Evolutionary conservation across 2,888 invertebrate species (phyloP).

Genomic region (Lepetodrilus schrolli): DNA sequence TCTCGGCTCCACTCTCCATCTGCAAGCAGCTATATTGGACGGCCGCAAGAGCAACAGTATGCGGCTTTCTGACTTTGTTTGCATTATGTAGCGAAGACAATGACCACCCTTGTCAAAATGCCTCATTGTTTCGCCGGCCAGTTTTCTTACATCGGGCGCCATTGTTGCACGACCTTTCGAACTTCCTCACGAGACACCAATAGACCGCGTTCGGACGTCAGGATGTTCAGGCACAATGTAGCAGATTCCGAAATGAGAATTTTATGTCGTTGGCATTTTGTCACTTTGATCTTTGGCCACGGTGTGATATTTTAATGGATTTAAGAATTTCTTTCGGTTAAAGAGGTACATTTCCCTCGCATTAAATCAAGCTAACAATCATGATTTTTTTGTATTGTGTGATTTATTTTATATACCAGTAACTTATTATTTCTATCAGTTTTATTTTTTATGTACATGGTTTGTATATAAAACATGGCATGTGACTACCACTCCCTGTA

Average conservation of each 20-base stretch:
- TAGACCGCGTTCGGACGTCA: neutral
- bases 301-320: neutral
- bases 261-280: slow-evolving; percentile 6
- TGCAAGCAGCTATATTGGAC: neutral
- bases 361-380: slow-evolving; percentile 14
- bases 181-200: slow-evolving; percentile 1
- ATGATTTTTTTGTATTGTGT: neutral
- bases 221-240: neutral
- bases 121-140: slow-evolving; percentile 7
- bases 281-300: slow-evolving; percentile 8
- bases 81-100: slow-evolving; percentile 16
- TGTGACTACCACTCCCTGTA: neutral
- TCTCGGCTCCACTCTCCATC: neutral
- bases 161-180: slow-evolving; percentile 20
- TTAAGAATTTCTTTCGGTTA: neutral
- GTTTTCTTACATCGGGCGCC: slow-evolving; percentile 3
- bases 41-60: neutral
- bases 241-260: slow-evolving; percentile 4
- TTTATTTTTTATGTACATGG: neutral
- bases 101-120: neutral
- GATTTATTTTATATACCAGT: neutral
- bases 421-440: neutral
- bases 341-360: neutral
- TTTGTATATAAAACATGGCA: neutral
- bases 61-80: slow-evolving; percentile 5